Conservation (phyloP, 2,113 vertebrate species). For the Triplophysa dalaica region DNA sequence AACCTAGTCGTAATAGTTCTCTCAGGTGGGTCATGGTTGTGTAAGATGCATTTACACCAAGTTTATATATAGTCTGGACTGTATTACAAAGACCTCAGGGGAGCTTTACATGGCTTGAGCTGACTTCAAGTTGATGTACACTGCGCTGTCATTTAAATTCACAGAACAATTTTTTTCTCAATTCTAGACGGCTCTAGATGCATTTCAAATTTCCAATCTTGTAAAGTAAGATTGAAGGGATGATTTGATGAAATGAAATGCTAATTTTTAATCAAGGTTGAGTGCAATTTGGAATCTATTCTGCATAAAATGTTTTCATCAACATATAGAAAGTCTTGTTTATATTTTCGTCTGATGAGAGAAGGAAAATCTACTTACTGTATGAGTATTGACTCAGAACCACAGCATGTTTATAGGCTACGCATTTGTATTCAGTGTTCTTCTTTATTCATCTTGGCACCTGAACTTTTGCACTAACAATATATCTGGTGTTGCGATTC, state of each 20-base stretch:
- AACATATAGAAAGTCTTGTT: neutral
- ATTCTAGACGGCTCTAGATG: neutral
- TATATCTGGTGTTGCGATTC: neutral
- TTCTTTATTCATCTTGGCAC: neutral
- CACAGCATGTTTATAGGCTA: neutral
- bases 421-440: neutral
- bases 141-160: too few species aligned
- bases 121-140: neutral
- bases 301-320: neutral
- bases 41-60: neutral
- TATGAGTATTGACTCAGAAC: neutral
- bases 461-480: neutral
- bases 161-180: too few species aligned
- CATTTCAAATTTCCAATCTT: neutral
- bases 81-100: neutral
- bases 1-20: conserved; percentile 3
- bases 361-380: neutral
- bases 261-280: neutral
- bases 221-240: neutral
- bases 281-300: neutral
- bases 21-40: neutral
- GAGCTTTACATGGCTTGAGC: neutral
- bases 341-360: neutral
- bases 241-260: neutral
- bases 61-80: conserved; percentile 1